A percentile compares a stretch with the other conserved stretches of the same genome.
Conservation (phyloP, 2,888 invertebrate species). For the Mechanitis mazaeus region DNA sequence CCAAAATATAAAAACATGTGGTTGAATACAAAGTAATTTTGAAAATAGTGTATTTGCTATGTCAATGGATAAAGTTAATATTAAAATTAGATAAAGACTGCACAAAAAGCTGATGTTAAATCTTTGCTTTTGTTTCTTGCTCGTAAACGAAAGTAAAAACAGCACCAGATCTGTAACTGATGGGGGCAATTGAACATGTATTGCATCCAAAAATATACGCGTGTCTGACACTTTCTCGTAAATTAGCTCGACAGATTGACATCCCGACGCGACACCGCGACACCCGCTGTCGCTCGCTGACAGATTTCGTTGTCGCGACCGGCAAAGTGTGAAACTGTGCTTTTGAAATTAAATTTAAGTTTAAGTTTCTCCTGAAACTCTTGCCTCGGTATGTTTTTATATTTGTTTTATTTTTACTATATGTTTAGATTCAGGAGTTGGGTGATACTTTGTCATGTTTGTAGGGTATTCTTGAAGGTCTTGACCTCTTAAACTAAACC, state of each 20-base stretch:
- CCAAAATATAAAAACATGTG: no score
- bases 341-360: slow-evolving; percentile 12
- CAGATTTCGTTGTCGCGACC: slow-evolving; percentile 40
- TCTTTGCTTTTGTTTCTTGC: neutral
- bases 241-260: slow-evolving; percentile 44
- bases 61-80: no score
- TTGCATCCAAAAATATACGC: slow-evolving; percentile 36
- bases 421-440: neutral
- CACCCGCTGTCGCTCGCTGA: slow-evolving; percentile 40
- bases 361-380: neutral
- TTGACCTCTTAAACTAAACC: no score
- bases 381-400: neutral
- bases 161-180: slow-evolving; percentile 14
- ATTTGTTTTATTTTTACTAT: neutral
- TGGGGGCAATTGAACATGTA: slow-evolving; percentile 30
- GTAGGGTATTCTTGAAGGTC: no score
- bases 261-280: slow-evolving; percentile 36
- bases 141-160: neutral
- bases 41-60: no score
- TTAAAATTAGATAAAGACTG: no score
- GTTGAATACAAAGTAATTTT: no score
- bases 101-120: neutral
- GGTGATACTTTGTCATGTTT: no score
- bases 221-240: slow-evolving; percentile 31
- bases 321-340: slow-evolving; percentile 22